A percentile compares a stretch with the other conserved stretches of the same genome.
These are phyloP conservation scores for Oophaga pumilio DNA, from an alignment of 2,113 vertebrate genomes.

Conservation along the genomic window DNA sequence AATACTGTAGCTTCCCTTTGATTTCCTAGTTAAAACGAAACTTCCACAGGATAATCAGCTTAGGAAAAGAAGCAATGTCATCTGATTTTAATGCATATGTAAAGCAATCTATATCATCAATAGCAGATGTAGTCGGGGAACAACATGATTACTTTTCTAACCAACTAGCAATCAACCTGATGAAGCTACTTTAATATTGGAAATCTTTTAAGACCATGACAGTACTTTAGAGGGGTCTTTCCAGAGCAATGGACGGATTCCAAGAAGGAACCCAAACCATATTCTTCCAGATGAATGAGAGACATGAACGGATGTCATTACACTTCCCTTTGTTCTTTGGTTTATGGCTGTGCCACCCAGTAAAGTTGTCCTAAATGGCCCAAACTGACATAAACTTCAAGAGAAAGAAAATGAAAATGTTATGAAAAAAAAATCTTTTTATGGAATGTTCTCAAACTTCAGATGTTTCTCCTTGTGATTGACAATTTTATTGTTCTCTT, in stretches of 20 bases:
- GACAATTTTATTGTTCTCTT: slow-evolving; percentile 33
- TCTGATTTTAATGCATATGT: slow-evolving; percentile 42
- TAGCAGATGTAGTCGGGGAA: slow-evolving; percentile 56
- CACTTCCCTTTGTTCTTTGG: slow-evolving; percentile 48
- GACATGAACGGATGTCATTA: slow-evolving; percentile 46
- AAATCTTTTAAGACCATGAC: slow-evolving; percentile 54
- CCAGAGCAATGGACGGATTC: slow-evolving; percentile 29
- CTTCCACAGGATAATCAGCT: slow-evolving; percentile 58
- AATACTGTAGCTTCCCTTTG: not conserved
- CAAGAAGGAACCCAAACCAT: slow-evolving; percentile 52
- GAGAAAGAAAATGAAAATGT: slow-evolving; percentile 51
- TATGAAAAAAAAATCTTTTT: slow-evolving; percentile 43
- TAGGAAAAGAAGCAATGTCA: slow-evolving; percentile 43
- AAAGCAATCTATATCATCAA: slow-evolving; percentile 55
- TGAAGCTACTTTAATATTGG: slow-evolving; percentile 57
- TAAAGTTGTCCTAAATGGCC: slow-evolving; percentile 50
- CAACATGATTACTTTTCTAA: slow-evolving; percentile 54
- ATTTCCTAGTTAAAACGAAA: not conserved
- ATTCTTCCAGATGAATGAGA: slow-evolving; percentile 46
- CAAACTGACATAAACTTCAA: slow-evolving; percentile 45
- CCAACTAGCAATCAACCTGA: slow-evolving; percentile 55
- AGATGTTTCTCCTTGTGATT: slow-evolving; percentile 50
- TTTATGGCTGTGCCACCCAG: slow-evolving; percentile 55
- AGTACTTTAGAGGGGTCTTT: slow-evolving; percentile 33
- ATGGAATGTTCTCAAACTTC: slow-evolving; percentile 38